phyloP scores from a whole-genome alignment of 2,113 vertebrate genomes.

The Colistium nudipinnis region DNA sequence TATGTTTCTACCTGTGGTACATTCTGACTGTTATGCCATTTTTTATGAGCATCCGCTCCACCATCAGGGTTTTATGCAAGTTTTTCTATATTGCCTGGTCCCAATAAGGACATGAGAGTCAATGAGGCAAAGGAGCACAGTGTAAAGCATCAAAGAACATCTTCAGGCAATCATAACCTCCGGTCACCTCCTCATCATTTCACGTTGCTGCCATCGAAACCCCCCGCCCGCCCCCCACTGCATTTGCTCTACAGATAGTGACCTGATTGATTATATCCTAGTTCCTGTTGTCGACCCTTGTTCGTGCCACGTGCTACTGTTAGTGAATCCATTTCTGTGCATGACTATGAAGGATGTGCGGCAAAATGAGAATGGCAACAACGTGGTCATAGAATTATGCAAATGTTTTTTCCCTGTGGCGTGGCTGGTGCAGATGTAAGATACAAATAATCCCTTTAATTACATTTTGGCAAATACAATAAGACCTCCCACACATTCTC shows the following conservation, averaged over 20 bases:
- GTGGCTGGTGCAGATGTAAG: not conserved
- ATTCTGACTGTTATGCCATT: no score
- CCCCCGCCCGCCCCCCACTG: not conserved
- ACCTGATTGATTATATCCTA: slow-evolving; percentile 35
- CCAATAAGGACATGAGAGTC: not conserved
- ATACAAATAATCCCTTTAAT: slow-evolving; percentile 13
- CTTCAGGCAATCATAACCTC: not conserved
- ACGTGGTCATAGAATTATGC: slow-evolving; percentile 22
- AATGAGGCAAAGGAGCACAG: not conserved
- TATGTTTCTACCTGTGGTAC: not conserved
- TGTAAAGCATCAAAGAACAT: not conserved
- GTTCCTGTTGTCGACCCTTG: slow-evolving; percentile 19
- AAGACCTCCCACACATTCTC: not conserved
- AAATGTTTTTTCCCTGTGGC: no score
- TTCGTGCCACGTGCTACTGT: slow-evolving; percentile 5
- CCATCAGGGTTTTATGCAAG: slow-evolving; percentile 13
- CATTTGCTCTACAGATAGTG: slow-evolving; percentile 31
- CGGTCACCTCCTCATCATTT: not conserved
- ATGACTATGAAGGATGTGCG: slow-evolving; percentile 16
- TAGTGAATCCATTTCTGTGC: slow-evolving; percentile 12
- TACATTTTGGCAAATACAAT: not conserved
- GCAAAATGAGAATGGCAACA: slow-evolving; percentile 14
- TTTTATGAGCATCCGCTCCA: slow-evolving; percentile 22
- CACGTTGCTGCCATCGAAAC: slow-evolving; percentile 22
- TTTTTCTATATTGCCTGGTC: not conserved